A percentile compares a stretch with the other conserved stretches of the same genome.
phyloP scores from a whole-genome alignment of 1,140 invertebrate species.

The Rhagoletis pomonella region DNA sequence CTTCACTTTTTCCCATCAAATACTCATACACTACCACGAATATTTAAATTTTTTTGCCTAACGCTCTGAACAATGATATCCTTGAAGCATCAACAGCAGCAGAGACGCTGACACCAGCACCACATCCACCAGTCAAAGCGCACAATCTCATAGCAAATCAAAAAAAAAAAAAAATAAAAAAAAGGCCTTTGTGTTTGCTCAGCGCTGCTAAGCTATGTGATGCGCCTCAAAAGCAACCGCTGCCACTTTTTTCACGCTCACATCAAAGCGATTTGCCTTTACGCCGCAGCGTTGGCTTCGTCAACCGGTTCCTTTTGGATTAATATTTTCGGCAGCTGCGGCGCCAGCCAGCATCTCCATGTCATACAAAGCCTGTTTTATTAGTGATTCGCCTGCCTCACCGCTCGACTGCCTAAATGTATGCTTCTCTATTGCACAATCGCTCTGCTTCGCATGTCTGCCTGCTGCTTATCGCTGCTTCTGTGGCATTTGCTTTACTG shows the following conservation, averaged over 20 bases:
- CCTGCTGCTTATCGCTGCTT: slow-evolving; percentile 29
- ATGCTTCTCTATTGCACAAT: neutral
- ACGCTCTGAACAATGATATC: neutral
- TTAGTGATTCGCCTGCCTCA: neutral
- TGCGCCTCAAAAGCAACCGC: neutral
- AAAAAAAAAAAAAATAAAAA: neutral
- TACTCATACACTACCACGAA: neutral
- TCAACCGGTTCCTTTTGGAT: neutral
- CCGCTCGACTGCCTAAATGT: slow-evolving; percentile 30
- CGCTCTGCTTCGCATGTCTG: neutral
- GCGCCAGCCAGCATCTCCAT: neutral
- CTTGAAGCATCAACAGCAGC: neutral
- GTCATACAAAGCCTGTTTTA: neutral
- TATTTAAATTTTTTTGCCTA: neutral
- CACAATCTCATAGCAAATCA: neutral
- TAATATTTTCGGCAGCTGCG: neutral
- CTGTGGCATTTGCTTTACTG: slow-evolving; percentile 11
- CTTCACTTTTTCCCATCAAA: neutral
- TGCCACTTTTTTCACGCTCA: slow-evolving; percentile 8
- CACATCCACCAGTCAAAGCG: too few species aligned
- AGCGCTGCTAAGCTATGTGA: neutral
- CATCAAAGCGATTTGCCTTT: slow-evolving; percentile 20
- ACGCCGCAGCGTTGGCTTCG: neutral
- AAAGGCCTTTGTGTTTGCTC: slow-evolving; percentile 2
- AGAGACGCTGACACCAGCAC: too few species aligned